These are phyloP conservation scores for Jaculus jaculus DNA, from an alignment of 2,113 vertebrate species.

Conservation along the genomic window DNA sequence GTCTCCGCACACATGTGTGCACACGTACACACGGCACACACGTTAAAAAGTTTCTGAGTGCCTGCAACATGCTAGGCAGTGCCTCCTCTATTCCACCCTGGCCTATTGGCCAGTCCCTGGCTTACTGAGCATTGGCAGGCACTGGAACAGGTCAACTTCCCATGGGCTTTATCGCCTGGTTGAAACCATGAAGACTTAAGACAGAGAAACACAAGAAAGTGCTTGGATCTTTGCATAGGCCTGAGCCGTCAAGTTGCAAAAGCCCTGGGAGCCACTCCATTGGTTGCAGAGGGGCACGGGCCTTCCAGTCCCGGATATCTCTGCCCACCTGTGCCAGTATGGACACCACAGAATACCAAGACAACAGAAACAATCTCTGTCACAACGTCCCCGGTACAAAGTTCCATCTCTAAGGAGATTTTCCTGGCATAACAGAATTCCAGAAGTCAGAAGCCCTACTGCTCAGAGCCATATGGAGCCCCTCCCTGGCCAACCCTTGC, in stretches of 20 bases:
- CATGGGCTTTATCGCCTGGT: neutral
- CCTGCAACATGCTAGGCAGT: neutral
- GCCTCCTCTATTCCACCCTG: rapidly evolving
- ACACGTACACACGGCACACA: no score
- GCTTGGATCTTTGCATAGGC: rapidly evolving
- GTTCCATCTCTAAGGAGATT: neutral
- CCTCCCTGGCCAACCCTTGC: neutral
- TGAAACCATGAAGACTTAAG: neutral
- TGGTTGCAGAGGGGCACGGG: neutral
- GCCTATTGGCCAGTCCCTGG: rapidly evolving
- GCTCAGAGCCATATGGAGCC: neutral
- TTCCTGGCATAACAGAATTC: no score
- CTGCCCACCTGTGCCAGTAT: neutral
- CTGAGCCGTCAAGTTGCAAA: neutral
- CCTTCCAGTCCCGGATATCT: neutral
- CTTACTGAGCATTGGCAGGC: neutral
- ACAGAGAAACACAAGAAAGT: neutral
- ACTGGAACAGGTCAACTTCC: no score
- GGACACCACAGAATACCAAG: neutral
- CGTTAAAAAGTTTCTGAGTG: neutral
- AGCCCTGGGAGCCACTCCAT: rapidly evolving
- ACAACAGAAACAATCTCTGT: neutral
- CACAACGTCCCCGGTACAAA: neutral
- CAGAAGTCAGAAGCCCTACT: rapidly evolving
- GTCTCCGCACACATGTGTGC: no score